Base-by-base conservation (phyloP, 35 echinoderm and acorn worm genomes). In the Ophioderma brevispina region DNA sequence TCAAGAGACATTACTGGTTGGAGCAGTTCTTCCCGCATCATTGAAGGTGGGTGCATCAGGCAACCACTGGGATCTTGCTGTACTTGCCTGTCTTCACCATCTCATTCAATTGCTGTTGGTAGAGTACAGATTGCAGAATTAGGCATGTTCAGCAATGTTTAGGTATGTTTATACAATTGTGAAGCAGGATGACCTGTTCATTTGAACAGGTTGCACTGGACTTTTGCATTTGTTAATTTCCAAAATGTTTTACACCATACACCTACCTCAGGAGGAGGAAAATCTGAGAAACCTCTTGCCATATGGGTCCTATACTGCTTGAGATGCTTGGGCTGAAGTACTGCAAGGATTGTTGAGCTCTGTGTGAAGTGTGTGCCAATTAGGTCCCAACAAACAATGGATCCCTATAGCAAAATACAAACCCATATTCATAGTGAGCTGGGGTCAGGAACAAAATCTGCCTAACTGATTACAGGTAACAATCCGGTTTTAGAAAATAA, bases 281-380 rank as follows among this genome's bases (percentile, higher is more conserved):
- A 98, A 11, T 95, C 64, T 50, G 96, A 95, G 81, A 98, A 95
- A 0, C 96, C 96, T 84, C 96, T 92, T 32, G 96, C 41, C 78
- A 82, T 82, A 88, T 98, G 93, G 32, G 90, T 55, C 40, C 79
- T 86, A 38, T 93, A 98, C 19, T 78, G 80, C 4, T 81, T 76
- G 1, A 98, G 79, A 81, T 98, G 96, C 39, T 95, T 91, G 14
- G 93, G 90, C 77, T 98, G 87, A 36, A 98, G 83, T 18, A 98
- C 90, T 79, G 93, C 90, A 92, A n/a, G 96, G 96, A 40, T 98
- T 98, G 21, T 64, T 79, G 23, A 92, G 40, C 80, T 98, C 96
- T 79, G 96, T 93, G 85, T 98, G 96, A 38, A 94, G 95, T 55
- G 96, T 55, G 96, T 98, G 17, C 96, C 96, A 85, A 98, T 98